Base-by-base conservation (phyloP, 2,888 invertebrate genomes). In the Andrena bucephala region DNA sequence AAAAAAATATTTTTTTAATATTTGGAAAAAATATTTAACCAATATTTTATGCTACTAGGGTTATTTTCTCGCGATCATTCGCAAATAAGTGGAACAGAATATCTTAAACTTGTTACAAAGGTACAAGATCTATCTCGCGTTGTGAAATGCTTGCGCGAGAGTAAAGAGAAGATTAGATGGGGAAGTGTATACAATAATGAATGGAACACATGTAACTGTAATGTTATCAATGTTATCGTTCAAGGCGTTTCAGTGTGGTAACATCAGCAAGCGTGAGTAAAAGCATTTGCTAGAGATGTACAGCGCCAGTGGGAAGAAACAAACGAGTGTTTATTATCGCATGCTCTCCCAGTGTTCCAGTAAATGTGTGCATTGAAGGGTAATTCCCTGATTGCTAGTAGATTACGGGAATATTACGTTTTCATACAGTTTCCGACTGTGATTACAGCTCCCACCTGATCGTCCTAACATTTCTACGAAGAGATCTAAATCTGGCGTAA, bases 311-410 rank as follows among this genome's bases (percentile, higher is more conserved):
- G 16, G 13, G 67, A 59, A 29, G 29, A 60, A 70, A 42, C 33
- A 70, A 70, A 70, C 20, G 59, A 48, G 60, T n/a, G 29, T 59
- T 60, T 70, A 70, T 70, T 70, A 70, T 13, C 42, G 48, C 20
- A 29, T 60, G 33, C 52, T 50, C 20, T 31, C 13, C n/a, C n/a
- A 31, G 31, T 67, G 29, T 31, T 20, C n/a, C n/a, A 31, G 31
- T 67, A 50, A 67, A 67, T 33, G 16, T 52, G n/a, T 29, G 24
- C 67, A 20, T 10, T 5, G 24, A 48, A 70, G 65, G 24, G 27
- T 16, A 48, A 60, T 20, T 70, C 60, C 70, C 57, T 31, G 59
- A 29, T 36, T 16, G 36, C 24, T 27, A 48, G 29, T 48, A 59
- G 24, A 67, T 67, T 67, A 33, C 24, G 20, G n/a, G 20, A 52